Evolutionary conservation across 2,113 vertebrate species (phyloP), one percentile per base, ranked within the genome.

Genomic region (Raja brachyura): DNA sequence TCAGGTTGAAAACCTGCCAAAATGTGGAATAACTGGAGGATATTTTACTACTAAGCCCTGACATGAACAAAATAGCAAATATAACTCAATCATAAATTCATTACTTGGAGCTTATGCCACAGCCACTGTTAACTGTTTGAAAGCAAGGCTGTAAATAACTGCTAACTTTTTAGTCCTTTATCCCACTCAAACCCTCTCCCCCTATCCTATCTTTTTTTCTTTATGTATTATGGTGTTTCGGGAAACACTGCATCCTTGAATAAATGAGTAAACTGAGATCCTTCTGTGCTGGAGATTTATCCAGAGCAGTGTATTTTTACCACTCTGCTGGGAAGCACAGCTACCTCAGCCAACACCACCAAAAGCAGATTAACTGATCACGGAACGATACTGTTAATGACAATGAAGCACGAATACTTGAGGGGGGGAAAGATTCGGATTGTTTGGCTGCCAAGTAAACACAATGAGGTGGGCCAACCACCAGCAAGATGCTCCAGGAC

Each of bases 21-120:
- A 88, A 66, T 63, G 5, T 66, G 13, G 61, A 88, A 88, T 88
- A 66, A 88, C 83, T 88, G n/a, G 83, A 88, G 59, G 83, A 88
- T 88, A 88, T 88, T 88, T 88, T 33, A 88, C 63, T 88, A n/a
- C 83, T 61, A 88, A 83, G 83, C 83, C 83, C 61, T 66, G 83
- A 88, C 59, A 88, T 28, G 28, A 88, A 63, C 83, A 88, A 88
- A 88, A 88, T 63, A 88, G 28, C 83, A 88, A 88, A 88, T 63
- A 66, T 88, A 88, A 88, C 59, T 66, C 59, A 88, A 88, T 88
- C 83, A 88, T 31, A 88, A 88, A 88, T 88, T 88, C 83, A 66
- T 88, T 61, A 88, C 59, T 88, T 63, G 83, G 13, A 88, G 5
- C 20, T 28, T 85, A 61, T 85, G 48, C 81, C 20, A 59, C 56